phyloP scores from a whole-genome alignment of 1,140 invertebrate genomes.

The Doryteuthis pealeii region DNA sequence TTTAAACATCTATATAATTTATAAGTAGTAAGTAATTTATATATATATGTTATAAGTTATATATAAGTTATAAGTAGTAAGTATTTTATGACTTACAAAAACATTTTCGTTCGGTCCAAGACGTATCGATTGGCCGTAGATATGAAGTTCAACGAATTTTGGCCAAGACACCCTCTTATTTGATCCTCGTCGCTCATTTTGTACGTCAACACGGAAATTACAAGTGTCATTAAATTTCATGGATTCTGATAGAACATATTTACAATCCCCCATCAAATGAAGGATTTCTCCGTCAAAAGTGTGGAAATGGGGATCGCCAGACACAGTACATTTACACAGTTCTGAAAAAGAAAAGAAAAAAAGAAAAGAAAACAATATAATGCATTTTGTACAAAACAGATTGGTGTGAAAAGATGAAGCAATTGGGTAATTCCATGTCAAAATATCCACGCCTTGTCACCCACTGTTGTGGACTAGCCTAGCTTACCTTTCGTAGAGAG shows the following conservation, averaged over 20 bases:
- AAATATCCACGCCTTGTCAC: too few relatives aligned
- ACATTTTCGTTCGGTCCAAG: constrained; percentile 79
- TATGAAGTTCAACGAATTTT: constrained; percentile 62
- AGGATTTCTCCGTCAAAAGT: constrained; percentile 90
- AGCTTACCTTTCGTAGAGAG: too few relatives aligned
- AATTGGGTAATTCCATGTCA: too few relatives aligned
- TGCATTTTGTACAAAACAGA: too few relatives aligned
- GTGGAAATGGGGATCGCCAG: constrained; percentile 88
- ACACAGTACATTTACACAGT: constrained; percentile 80
- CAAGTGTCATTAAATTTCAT: constrained; percentile 22
- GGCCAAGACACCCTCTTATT: constrained; percentile 32
- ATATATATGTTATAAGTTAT: too few relatives aligned
- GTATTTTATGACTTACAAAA: constrained; percentile 76
- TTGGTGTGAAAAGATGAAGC: too few relatives aligned
- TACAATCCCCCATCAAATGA: constrained; percentile 72
- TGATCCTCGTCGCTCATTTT: constrained; percentile 66
- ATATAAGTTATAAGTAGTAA: too few relatives aligned
- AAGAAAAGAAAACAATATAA: too few relatives aligned
- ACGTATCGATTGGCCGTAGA: constrained; percentile 71
- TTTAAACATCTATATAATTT: too few relatives aligned
- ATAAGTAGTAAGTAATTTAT: too few relatives aligned
- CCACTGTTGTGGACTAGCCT: too few relatives aligned
- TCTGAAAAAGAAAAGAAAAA: not conserved
- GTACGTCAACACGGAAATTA: constrained; percentile 84
- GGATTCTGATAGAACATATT: constrained; percentile 52